phyloP scores from a whole-genome alignment of 2,113 vertebrate species.

The Saccopteryx bilineata region DNA sequence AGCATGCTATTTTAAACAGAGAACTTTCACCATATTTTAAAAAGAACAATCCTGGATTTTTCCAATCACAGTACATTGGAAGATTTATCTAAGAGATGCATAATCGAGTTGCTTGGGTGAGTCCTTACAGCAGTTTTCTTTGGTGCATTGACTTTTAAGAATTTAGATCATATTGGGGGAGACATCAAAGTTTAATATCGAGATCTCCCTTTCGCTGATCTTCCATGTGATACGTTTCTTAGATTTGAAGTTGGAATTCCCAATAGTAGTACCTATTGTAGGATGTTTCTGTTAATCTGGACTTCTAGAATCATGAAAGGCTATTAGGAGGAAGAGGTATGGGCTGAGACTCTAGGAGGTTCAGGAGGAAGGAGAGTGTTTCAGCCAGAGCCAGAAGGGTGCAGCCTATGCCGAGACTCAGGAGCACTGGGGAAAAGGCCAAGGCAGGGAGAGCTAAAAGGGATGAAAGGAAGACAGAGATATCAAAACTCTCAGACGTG shows the following conservation, averaged over 20 bases:
- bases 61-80: not conserved
- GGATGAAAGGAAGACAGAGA: not conserved
- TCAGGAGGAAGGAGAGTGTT: not conserved
- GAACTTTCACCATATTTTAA: not conserved
- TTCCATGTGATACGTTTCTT: not conserved
- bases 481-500: not conserved
- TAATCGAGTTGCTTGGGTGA: not conserved
- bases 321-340: not conserved
- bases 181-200: not conserved
- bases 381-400: not conserved
- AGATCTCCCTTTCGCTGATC: not conserved
- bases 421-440: not conserved
- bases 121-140: not conserved
- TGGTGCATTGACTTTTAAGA: constrained; percentile 12
- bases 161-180: not conserved
- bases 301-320: not conserved
- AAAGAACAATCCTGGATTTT: not conserved
- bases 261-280: not conserved
- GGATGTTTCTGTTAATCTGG: not conserved
- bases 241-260: not conserved
- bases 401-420: not conserved
- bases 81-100: not conserved
- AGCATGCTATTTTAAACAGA: not conserved
- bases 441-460: not conserved
- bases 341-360: not conserved